A percentile compares a stretch with the other conserved stretches of the same genome.
Evolutionary conservation across 2,797 vertebrate species (phyloP).

Genomic region (Okamejei kenojei): DNA sequence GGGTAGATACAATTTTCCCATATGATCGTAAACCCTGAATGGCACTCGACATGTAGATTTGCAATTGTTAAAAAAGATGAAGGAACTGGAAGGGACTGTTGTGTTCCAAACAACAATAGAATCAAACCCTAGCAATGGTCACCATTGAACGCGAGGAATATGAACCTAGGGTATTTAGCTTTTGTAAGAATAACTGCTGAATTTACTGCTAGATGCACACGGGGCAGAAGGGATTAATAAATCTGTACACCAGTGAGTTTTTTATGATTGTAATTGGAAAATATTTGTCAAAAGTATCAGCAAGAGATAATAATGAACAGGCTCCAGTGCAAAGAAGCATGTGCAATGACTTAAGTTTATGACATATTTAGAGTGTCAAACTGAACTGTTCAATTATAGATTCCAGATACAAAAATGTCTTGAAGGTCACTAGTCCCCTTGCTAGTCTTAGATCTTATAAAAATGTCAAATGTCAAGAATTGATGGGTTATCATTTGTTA

Average conservation of each 20-base stretch:
- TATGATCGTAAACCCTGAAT: not conserved
- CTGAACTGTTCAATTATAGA: not conserved
- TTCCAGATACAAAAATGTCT: not conserved
- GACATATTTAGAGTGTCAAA: not conserved
- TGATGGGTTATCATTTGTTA: not conserved
- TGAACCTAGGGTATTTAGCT: not conserved
- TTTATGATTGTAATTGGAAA: not conserved
- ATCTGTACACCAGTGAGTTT: not conserved
- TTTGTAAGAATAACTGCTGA: not conserved
- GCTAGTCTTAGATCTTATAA: not conserved
- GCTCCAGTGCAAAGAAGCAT: not conserved
- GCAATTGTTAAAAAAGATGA: not conserved
- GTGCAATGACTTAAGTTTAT: not conserved
- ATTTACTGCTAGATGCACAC: not conserved
- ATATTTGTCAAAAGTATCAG: not conserved
- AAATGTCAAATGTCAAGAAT: not conserved
- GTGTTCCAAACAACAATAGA: not conserved
- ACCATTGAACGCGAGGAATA: not conserved
- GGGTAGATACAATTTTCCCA: not conserved
- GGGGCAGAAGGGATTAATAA: not conserved
- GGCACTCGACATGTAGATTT: not conserved
- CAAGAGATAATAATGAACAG: not conserved
- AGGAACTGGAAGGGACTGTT: not conserved
- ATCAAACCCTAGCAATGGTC: not conserved
- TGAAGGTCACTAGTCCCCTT: not conserved